These are phyloP conservation scores for Zosterops lateralis DNA, from an alignment of 2,113 vertebrate species.

Conservation along the genomic window DNA sequence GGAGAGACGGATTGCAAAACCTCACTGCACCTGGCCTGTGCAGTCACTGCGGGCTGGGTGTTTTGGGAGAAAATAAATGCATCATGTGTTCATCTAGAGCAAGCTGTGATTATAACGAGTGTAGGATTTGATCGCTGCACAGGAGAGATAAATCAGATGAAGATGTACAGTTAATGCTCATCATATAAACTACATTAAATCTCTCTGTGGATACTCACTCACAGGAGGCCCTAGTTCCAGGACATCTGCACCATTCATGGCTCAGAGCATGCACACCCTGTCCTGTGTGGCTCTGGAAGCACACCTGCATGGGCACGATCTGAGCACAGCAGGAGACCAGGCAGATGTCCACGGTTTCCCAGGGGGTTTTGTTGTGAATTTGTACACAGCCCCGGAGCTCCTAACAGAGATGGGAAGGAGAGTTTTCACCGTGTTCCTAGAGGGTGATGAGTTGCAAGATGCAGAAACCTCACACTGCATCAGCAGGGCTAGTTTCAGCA, in stretches of 20 bases:
- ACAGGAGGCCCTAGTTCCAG: not conserved
- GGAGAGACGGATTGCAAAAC: not conserved
- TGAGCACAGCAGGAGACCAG: not conserved
- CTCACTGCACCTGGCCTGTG: not conserved
- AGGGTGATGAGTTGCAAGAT: rapidly evolving
- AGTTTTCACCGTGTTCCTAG: not conserved
- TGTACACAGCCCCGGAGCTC: not conserved
- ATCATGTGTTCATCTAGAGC: not conserved
- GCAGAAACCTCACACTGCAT: not conserved
- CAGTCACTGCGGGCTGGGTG: not conserved
- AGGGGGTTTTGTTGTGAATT: rapidly evolving
- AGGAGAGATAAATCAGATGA: not conserved
- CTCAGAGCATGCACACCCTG: not conserved
- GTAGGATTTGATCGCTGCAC: not conserved
- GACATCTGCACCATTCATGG: rapidly evolving
- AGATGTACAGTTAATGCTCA: not conserved
- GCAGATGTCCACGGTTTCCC: not conserved
- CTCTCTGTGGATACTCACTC: not conserved
- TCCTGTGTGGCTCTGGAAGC: not conserved
- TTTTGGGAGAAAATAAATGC: not conserved
- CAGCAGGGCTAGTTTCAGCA: not conserved
- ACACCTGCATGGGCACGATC: not conserved
- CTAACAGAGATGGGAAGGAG: not conserved
- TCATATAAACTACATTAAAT: not conserved
- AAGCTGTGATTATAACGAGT: not conserved